Evolutionary conservation across 2,113 vertebrate species (phyloP).

Genomic region (Salvelinus fontinalis): DNA sequence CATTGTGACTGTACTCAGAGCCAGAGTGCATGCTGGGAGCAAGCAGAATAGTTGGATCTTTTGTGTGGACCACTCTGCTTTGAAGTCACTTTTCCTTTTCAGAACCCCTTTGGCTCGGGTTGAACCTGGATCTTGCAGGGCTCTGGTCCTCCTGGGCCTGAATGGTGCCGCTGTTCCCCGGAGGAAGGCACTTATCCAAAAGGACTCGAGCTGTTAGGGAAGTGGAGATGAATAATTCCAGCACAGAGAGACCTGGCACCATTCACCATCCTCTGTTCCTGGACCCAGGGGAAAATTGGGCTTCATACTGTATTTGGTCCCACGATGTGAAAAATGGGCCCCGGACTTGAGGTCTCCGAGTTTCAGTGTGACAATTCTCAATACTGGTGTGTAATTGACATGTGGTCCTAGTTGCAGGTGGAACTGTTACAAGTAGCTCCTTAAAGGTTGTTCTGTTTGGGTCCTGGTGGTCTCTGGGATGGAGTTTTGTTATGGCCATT

Average conservation of each 20-base stretch:
- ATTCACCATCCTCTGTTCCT: conserved; percentile 1
- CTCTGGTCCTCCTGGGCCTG: conserved; percentile 12
- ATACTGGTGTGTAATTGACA: too few relatives aligned
- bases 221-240: conserved; percentile 22
- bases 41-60: conserved; percentile 30
- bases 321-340: too few relatives aligned
- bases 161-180: conserved; percentile 36
- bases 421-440: too few relatives aligned
- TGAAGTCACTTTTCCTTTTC: background rate
- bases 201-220: conserved; percentile 47
- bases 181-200: conserved; percentile 62
- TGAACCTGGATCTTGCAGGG: background rate
- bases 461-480: too few relatives aligned
- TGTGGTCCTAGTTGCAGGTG: too few relatives aligned
- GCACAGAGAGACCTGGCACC: conserved; percentile 44
- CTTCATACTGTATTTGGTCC: too few relatives aligned
- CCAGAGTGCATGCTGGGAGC: conserved; percentile 51
- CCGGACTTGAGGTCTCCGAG: too few relatives aligned
- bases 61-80: conserved; percentile 21
- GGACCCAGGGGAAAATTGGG: background rate
- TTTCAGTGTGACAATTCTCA: too few relatives aligned
- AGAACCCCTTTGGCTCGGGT: conserved; percentile 20
- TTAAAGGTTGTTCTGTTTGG: too few relatives aligned
- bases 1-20: conserved; percentile 28
- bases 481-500: too few relatives aligned